phyloP scores from a whole-genome alignment of 2,113 vertebrate genomes.

The Mustelus asterias region DNA sequence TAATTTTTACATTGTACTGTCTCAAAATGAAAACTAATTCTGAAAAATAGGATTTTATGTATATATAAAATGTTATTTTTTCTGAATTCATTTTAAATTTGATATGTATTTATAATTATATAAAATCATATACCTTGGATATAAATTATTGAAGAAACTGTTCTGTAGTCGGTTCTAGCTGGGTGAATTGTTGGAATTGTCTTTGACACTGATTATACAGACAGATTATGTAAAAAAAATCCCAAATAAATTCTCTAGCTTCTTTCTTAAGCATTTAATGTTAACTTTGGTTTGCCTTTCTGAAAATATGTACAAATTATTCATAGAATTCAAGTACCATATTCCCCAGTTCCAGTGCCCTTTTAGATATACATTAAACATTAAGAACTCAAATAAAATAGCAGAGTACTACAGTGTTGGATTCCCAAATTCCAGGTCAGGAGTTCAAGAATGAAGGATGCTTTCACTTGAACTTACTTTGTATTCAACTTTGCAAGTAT shows the following conservation, averaged over 20 bases:
- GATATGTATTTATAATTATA: neutral
- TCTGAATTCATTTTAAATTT: neutral
- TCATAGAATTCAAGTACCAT: conserved; percentile 18
- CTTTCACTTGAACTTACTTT: neutral
- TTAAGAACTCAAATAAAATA: neutral
- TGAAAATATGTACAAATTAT: neutral
- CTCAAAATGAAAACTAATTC: neutral
- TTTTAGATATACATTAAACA: conserved; percentile 8
- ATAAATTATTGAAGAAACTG: neutral
- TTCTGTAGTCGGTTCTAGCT: neutral
- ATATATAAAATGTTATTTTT: neutral
- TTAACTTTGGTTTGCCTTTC: neutral
- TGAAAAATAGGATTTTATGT: neutral
- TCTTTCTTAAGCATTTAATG: neutral
- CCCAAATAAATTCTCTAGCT: neutral
- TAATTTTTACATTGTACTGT: neutral
- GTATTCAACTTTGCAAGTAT: neutral
- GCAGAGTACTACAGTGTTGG: neutral
- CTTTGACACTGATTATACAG: neutral
- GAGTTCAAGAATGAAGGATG: neutral
- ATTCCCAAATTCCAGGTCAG: neutral
- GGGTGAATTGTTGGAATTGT: neutral
- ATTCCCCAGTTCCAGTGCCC: neutral
- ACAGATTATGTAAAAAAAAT: neutral
- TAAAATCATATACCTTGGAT: neutral